phyloP scores from a whole-genome alignment of 1,140 invertebrate genomes.

The Meloidogyne chitwoodi region DNA sequence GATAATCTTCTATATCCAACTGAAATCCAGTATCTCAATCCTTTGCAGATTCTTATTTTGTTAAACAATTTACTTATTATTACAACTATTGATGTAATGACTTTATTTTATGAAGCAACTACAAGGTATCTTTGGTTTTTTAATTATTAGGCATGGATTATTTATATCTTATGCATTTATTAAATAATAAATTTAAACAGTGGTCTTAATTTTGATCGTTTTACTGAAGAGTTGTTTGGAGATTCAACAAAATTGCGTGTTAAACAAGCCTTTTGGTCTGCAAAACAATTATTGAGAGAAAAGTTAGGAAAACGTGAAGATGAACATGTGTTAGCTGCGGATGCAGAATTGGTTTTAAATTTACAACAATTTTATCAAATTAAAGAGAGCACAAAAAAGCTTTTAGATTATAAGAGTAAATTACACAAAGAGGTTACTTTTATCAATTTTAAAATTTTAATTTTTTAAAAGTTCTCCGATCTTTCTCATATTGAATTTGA shows the following conservation, averaged over 20 bases:
- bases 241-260: slow-evolving; percentile 71
- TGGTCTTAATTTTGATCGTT: slow-evolving; percentile 59
- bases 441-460: background rate
- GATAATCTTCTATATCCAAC: no score
- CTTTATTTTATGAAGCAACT: slow-evolving; percentile 21
- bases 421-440: slow-evolving; percentile 5
- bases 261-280: slow-evolving; percentile 95
- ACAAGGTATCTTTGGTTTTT: slow-evolving; percentile 25
- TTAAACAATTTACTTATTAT: no score
- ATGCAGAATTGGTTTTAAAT: slow-evolving; percentile 83
- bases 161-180: no score
- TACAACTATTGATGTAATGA: background rate
- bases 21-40: no score
- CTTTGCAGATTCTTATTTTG: no score
- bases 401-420: background rate
- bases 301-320: slow-evolving; percentile 96
- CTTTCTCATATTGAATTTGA: slow-evolving; percentile 13
- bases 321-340: slow-evolving; percentile 90
- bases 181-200: slow-evolving; percentile 21
- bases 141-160: no score
- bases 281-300: slow-evolving; percentile 85
- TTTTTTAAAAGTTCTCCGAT: background rate
- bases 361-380: slow-evolving; percentile 13
- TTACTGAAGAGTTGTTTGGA: slow-evolving; percentile 59
- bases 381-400: background rate